Percentiles rank a stretch among this genome's conserved stretches.
phyloP scores from a whole-genome alignment of 2,888 invertebrate genomes.

The Baccha elongata region DNA sequence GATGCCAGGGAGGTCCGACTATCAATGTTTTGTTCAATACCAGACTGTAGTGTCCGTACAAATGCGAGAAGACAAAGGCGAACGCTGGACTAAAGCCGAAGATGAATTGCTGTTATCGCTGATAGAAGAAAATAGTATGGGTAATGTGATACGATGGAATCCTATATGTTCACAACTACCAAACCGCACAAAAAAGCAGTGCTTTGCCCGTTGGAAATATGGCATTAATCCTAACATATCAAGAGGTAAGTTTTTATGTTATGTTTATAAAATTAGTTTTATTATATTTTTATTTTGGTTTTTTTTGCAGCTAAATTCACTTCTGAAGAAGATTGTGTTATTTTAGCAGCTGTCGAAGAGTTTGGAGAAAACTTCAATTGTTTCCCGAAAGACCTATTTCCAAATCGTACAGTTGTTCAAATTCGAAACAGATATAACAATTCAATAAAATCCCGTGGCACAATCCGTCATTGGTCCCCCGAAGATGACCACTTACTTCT shows the following conservation, averaged over 20 bases:
- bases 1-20: slow-evolving; percentile 86
- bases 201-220: slow-evolving; percentile 85
- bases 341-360: slow-evolving; percentile 85
- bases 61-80: slow-evolving; percentile 75
- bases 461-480: slow-evolving; percentile 84
- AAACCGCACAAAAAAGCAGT: slow-evolving; percentile 86
- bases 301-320: slow-evolving; percentile 83
- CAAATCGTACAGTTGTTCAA: slow-evolving; percentile 86
- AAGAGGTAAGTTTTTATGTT: slow-evolving; percentile 75
- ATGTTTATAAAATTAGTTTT: neutral
- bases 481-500: slow-evolving; percentile 86
- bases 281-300: neutral
- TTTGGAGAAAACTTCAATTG: slow-evolving; percentile 85
- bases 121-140: slow-evolving; percentile 86
- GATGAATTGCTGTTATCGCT: slow-evolving; percentile 86
- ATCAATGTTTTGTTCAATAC: slow-evolving; percentile 88
- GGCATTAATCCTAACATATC: slow-evolving; percentile 78
- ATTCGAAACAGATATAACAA: slow-evolving; percentile 85
- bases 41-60: slow-evolving; percentile 82
- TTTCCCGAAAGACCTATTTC: slow-evolving; percentile 84
- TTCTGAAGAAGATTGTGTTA: slow-evolving; percentile 86
- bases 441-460: slow-evolving; percentile 80
- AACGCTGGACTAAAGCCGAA: slow-evolving; percentile 87
- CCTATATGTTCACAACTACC: slow-evolving; percentile 86
- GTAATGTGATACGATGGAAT: slow-evolving; percentile 89